Percentiles rank a stretch among this genome's conserved stretches.
These are phyloP conservation scores for Artibeus lituratus DNA, from an alignment of 2,797 vertebrate species.

Conservation along the genomic window DNA sequence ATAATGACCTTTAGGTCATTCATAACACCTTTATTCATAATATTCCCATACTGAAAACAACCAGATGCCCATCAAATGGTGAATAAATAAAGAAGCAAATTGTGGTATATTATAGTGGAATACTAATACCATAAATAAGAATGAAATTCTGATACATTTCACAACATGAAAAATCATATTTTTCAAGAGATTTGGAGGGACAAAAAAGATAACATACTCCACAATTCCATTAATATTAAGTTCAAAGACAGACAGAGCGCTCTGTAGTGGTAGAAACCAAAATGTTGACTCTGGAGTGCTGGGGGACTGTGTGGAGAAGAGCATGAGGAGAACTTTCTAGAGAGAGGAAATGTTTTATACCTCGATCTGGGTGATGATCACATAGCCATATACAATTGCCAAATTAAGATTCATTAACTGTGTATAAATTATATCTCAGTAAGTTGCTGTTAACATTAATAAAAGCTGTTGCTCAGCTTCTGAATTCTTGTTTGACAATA, in stretches of 20 bases:
- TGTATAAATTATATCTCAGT: not conserved
- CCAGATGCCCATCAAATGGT: not conserved
- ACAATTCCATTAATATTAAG: not conserved
- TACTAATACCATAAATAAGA: not conserved
- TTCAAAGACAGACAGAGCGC: not conserved
- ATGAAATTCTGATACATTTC: not conserved
- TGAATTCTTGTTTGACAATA: constrained; percentile 11
- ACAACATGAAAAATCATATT: not conserved
- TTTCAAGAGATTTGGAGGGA: not conserved
- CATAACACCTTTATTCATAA: not conserved
- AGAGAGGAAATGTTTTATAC: not conserved
- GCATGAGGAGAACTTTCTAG: not conserved
- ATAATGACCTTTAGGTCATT: not conserved
- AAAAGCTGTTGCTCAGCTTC: not conserved
- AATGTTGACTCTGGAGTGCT: not conserved
- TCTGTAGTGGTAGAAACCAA: not conserved
- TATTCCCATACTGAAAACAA: not conserved
- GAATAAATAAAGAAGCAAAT: not conserved
- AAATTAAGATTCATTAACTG: not conserved
- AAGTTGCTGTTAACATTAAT: not conserved
- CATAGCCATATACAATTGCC: not conserved
- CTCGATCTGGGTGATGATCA: not conserved
- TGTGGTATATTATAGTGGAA: not conserved
- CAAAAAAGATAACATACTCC: not conserved
- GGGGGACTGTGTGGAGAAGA: not conserved